Percentiles rank a stretch among this genome's conserved stretches.
Evolutionary conservation across 2,113 vertebrate species (phyloP).

Genomic region (Scortum barcoo): DNA sequence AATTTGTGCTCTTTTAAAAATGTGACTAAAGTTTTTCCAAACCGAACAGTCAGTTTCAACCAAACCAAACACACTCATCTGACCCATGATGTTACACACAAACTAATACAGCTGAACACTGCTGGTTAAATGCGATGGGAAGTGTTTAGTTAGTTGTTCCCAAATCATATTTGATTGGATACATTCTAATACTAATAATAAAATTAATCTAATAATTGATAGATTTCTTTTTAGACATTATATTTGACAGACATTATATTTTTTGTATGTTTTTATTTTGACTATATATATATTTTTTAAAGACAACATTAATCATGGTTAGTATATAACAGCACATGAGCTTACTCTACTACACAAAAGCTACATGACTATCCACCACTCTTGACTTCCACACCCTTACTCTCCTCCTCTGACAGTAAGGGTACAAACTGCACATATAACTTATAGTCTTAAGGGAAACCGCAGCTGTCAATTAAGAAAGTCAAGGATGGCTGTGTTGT

Average conservation of each 20-base stretch:
- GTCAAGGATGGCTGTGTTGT: neutral
- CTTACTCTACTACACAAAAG: neutral
- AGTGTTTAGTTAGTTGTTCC: neutral
- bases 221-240: too few relatives aligned
- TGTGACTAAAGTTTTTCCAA: neutral
- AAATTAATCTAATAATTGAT: too few relatives aligned
- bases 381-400: neutral
- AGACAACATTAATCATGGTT: neutral
- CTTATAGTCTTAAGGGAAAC: neutral
- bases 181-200: too few relatives aligned
- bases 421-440: neutral
- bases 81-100: neutral
- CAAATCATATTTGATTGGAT: neutral
- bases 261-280: neutral
- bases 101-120: neutral
- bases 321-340: too few relatives aligned
- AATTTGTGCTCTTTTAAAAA: neutral
- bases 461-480: conserved; percentile 7
- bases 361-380: neutral
- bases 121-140: neutral
- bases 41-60: too few relatives aligned
- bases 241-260: neutral
- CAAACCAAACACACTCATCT: neutral
- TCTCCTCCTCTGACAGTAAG: neutral
- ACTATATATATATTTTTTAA: neutral